Evolutionary conservation across 2,888 invertebrate species (phyloP).

Genomic region (Osmoderma eremita): DNA sequence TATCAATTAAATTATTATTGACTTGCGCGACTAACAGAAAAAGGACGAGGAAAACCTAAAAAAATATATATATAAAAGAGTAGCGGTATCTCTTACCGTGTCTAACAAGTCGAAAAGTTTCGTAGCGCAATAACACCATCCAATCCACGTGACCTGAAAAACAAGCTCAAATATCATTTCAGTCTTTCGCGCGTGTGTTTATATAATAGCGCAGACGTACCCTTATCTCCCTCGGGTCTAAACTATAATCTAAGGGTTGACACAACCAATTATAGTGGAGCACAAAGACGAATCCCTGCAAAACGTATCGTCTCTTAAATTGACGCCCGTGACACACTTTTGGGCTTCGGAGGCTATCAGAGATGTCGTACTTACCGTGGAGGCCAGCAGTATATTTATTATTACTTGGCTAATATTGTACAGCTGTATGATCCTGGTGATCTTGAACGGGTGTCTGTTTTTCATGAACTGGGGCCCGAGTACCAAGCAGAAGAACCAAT

Average conservation of each 20-base stretch:
- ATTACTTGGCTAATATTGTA: conserved; percentile 89
- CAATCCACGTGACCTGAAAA: conserved; percentile 54
- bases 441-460: conserved; percentile 82
- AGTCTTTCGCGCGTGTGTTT: neutral
- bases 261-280: conserved; percentile 76
- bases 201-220: conserved; percentile 63
- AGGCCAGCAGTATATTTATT: conserved; percentile 82
- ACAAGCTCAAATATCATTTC: neutral
- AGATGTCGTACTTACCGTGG: conserved; percentile 69
- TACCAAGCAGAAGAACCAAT: conserved; percentile 77
- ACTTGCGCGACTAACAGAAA: too few species aligned
- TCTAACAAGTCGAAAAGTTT: conserved; percentile 69
- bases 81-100: conserved; percentile 59
- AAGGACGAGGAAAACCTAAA: too few species aligned
- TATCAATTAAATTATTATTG: too few species aligned
- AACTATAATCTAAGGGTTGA: conserved; percentile 76
- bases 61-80: neutral
- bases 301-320: neutral
- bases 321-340: neutral
- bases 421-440: conserved; percentile 79
- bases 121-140: conserved; percentile 66
- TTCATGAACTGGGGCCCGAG: conserved; percentile 90
- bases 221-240: conserved; percentile 69
- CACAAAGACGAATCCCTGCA: neutral
- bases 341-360: neutral